Evolutionary conservation across 37 sponge, comb jelly and placozoan species (phyloP), one percentile per base, ranked within the genome.

Genomic region (Beroe forskalii): DNA sequence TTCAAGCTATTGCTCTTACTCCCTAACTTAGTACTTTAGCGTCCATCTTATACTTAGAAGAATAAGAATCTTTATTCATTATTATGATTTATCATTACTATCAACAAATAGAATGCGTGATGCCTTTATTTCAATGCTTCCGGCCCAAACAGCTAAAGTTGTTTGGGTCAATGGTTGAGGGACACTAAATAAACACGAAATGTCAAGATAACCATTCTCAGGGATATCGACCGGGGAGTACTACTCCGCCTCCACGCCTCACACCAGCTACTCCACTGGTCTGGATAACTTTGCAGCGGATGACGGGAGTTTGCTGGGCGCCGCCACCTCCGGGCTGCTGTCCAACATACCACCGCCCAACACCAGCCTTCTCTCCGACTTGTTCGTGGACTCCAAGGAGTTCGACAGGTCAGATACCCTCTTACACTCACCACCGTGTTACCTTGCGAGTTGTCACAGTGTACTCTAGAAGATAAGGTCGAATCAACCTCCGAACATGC

Each of bases 381-480:
- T 69, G 17, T 69, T 69, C 19, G 72, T 69, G 19, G 72, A 69
- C 17, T 32, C 72, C 72, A 69, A 69, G 39, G 72, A 69, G 32
- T 69, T 69, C 32, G 72, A 69, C 32, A 28, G 72, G 72, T 69
- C 20, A 63, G 66, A 63, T 8, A 24, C 25, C n/a, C n/a, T n/a
- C n/a, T n/a, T n/a, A n/a, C n/a, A n/a, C n/a, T n/a, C n/a, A n/a
- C n/a, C n/a, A n/a, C n/a, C n/a, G n/a, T n/a, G n/a, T n/a, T n/a
- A n/a, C n/a, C n/a, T n/a, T n/a, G n/a, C n/a, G n/a, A n/a, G n/a
- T n/a, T n/a, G n/a, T n/a, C n/a, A n/a, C n/a, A n/a, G n/a, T n/a
- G n/a, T n/a, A n/a, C n/a, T n/a, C n/a, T n/a, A n/a, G n/a, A n/a
- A n/a, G n/a, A n/a, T n/a, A n/a, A n/a, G n/a, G n/a, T n/a, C n/a